A percentile compares a stretch with the other conserved stretches of the same genome.
Evolutionary conservation across 92 coral and sea anemone genomes (phyloP).

Genomic region (Parazoanthus atlanticus): DNA sequence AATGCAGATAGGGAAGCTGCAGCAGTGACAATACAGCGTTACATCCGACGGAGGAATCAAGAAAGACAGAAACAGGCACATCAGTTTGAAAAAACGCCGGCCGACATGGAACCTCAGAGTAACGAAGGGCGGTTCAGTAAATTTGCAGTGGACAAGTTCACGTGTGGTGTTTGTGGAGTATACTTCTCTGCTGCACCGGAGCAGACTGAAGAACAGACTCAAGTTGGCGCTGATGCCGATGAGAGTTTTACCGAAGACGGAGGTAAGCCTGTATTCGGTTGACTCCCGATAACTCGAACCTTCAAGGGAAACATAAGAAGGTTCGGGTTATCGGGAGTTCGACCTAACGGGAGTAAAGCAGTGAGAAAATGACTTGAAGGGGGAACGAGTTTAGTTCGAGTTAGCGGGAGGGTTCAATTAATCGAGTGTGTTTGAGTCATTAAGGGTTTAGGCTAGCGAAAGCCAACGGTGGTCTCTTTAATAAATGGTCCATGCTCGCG

Average conservation of each 20-base stretch:
- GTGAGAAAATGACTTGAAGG: no score
- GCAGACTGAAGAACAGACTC: not conserved
- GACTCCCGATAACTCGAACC: not conserved
- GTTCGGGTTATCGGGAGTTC: not conserved
- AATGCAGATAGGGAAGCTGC: slow-evolving; percentile 34
- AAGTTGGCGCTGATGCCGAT: not conserved
- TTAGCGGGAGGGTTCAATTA: not conserved
- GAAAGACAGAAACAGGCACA: not conserved
- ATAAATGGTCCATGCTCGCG: no score
- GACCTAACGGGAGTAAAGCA: no score
- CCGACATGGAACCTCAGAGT: not conserved
- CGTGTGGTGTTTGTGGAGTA: slow-evolving; percentile 81
- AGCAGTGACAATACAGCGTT: slow-evolving; percentile 31
- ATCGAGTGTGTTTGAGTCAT: no score
- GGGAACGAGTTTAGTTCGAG: not conserved
- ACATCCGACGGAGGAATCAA: slow-evolving; percentile 13
- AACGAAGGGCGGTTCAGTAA: slow-evolving; percentile 52
- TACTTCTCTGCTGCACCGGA: slow-evolving; percentile 11
- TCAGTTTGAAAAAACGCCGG: slow-evolving; percentile 15
- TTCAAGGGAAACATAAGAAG: not conserved
- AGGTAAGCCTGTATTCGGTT: slow-evolving; percentile 1
- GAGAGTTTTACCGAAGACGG: not conserved
- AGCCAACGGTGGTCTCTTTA: no score
- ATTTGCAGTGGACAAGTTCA: slow-evolving; percentile 74
- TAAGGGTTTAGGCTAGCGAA: no score